A percentile compares a stretch with the other conserved stretches of the same genome.
Evolutionary conservation across 2,797 vertebrate species (phyloP).

Genomic region (Muscicapa striata): DNA sequence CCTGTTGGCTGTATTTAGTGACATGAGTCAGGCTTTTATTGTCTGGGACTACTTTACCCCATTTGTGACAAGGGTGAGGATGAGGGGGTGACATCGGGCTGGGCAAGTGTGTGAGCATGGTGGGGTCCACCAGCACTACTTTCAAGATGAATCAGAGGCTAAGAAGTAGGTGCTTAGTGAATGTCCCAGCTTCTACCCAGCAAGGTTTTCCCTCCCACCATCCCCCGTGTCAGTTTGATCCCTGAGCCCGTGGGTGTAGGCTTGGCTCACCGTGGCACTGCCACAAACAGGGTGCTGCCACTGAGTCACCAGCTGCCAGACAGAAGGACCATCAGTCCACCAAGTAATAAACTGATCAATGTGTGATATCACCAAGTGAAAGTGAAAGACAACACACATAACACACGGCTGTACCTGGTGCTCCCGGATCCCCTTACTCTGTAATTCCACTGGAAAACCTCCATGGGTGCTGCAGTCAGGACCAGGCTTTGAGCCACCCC

Average conservation of each 20-base stretch:
- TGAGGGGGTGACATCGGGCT: background rate
- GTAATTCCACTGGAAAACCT: background rate
- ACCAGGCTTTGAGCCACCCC: background rate
- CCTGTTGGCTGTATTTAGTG: rapidly evolving
- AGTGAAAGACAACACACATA: background rate
- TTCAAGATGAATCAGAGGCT: background rate
- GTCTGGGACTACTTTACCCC: background rate
- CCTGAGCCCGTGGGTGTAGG: rapidly evolving
- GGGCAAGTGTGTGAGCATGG: background rate
- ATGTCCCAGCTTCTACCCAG: background rate
- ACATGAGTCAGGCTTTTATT: background rate
- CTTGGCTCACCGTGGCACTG: rapidly evolving
- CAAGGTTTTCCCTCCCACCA: background rate
- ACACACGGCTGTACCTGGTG: background rate
- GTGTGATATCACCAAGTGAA: background rate
- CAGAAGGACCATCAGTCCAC: background rate
- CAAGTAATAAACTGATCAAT: slow-evolving; percentile 6
- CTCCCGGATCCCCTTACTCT: background rate
- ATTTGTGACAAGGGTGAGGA: rapidly evolving
- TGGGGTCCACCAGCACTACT: rapidly evolving
- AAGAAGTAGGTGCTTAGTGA: background rate
- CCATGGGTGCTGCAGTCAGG: background rate
- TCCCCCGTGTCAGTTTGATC: rapidly evolving
- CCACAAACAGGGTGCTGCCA: background rate
- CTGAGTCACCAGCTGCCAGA: rapidly evolving